Evolutionary conservation across 2,797 vertebrate genomes (phyloP).

Genomic region (Eurystomus glaucurus): DNA sequence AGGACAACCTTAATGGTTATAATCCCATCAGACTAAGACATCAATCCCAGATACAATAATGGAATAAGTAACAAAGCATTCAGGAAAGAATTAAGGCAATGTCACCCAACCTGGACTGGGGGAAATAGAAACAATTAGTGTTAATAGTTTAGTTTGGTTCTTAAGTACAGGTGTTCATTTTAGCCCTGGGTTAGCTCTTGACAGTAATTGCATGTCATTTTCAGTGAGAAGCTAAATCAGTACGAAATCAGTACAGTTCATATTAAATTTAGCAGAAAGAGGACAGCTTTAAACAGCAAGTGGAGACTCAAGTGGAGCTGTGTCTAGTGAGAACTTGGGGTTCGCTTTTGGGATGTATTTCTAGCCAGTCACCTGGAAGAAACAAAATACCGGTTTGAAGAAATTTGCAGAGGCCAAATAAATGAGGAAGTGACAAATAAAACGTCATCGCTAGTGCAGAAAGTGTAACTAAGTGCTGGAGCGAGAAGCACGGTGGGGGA

Average conservation of each 20-base stretch:
- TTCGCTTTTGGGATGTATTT: not conserved
- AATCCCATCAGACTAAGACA: constrained; percentile 62
- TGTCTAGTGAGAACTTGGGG: not conserved
- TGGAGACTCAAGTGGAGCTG: not conserved
- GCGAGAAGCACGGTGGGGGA: not conserved
- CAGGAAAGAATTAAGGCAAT: constrained; percentile 28
- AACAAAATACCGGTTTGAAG: not conserved
- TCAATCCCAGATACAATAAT: constrained; percentile 58
- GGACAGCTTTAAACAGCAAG: not conserved
- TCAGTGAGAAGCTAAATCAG: not conserved
- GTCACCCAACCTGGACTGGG: not conserved
- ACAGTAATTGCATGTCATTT: constrained; percentile 28
- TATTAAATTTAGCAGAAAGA: not conserved
- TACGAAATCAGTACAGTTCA: not conserved
- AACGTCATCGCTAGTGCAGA: not conserved
- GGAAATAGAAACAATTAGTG: constrained; percentile 36
- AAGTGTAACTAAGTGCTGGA: not conserved
- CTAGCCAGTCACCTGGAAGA: not conserved
- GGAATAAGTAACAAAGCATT: constrained; percentile 40
- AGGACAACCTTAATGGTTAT: constrained; percentile 54
- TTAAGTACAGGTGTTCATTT: constrained; percentile 37
- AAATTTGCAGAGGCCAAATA: not conserved
- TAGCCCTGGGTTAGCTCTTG: not conserved
- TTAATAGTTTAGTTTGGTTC: constrained; percentile 45
- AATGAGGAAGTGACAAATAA: not conserved